Base-by-base conservation (phyloP, 2,888 invertebrate genomes). In the Trichogramma evanescens region DNA sequence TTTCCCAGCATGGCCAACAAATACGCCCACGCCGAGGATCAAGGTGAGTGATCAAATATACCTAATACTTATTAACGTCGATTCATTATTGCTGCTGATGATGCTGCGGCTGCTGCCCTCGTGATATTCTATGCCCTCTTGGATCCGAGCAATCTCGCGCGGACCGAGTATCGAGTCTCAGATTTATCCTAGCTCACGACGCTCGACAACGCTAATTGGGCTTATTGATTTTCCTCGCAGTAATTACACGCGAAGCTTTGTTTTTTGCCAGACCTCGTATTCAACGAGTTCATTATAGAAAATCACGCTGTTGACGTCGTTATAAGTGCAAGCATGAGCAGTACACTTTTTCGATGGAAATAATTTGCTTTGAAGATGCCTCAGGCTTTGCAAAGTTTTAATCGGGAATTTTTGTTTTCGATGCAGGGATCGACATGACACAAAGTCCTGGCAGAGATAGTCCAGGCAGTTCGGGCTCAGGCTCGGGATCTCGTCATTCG, bases 391-490 rank as follows among this genome's bases (percentile, higher is more conserved):
- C 45, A 45, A 9, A 9, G 8, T 45, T 45, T 45, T 8, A 45
- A 9, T 45, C 8, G n/a, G 2, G 2, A 9, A 9, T 45, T 45
- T 45, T 45, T 45, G 2, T 45, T 45, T n/a, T 3, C 45, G n/a
- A 5, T 1, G 0, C 67, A 78, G 79, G 78, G 69, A 79, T 78
- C 68, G 79, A 79, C 69, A 76, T 79, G 73, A 76, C 78, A 57
- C 78, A 79, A 66, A 93, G 92, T 71, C 93, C 94, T 50, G 94
- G 94, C n/a, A 85, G 94, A 63, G 93, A 94, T 80, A 93, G 93
- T 74, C 93, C 94, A 9, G 93, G 93, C 9, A 92, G 92, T 10
- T 89, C 92, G 58, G 92, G 93, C 6, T 91, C 91, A 40, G 93
- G 93, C 48, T 91, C 91, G 2, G 91, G 91, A 38, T 93, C 93